These are phyloP conservation scores for Heliconius hortense DNA, from an alignment of 2,888 invertebrate species.

Conservation along the genomic window DNA sequence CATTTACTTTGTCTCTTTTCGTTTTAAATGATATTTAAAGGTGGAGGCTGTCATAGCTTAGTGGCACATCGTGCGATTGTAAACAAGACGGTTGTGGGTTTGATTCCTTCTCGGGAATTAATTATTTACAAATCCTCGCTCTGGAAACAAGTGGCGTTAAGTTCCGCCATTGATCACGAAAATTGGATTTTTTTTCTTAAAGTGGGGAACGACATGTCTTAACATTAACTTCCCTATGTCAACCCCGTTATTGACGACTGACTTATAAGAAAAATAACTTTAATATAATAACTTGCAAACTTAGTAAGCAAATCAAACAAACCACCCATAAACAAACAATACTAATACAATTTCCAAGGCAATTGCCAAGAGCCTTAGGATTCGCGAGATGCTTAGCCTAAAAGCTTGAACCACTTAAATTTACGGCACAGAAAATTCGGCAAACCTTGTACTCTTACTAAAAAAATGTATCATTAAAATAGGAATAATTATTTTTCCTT, in stretches of 20 bases:
- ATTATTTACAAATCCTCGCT: neutral
- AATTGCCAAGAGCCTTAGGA: neutral
- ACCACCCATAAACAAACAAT: neutral
- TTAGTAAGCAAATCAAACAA: neutral
- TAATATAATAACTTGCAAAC: neutral
- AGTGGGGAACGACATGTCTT: neutral
- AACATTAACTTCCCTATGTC: neutral
- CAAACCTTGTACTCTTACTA: neutral
- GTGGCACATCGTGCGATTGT: neutral
- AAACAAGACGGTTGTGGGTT: neutral
- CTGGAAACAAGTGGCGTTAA: too few relatives aligned
- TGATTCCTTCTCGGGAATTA: neutral
- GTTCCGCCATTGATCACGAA: too few relatives aligned
- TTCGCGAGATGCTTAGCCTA: constrained; percentile 6
- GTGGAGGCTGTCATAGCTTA: too few relatives aligned
- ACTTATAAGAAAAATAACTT: neutral
- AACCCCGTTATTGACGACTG: neutral
- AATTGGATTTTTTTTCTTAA: too few relatives aligned
- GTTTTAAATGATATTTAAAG: neutral
- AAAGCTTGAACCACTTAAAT: constrained; percentile 18
- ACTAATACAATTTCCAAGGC: neutral
- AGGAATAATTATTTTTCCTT: neutral
- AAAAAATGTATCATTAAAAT: neutral
- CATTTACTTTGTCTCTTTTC: neutral
- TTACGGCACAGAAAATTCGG: neutral